phyloP scores from a whole-genome alignment of 2,797 vertebrate species.

The Lithobates pipiens region DNA sequence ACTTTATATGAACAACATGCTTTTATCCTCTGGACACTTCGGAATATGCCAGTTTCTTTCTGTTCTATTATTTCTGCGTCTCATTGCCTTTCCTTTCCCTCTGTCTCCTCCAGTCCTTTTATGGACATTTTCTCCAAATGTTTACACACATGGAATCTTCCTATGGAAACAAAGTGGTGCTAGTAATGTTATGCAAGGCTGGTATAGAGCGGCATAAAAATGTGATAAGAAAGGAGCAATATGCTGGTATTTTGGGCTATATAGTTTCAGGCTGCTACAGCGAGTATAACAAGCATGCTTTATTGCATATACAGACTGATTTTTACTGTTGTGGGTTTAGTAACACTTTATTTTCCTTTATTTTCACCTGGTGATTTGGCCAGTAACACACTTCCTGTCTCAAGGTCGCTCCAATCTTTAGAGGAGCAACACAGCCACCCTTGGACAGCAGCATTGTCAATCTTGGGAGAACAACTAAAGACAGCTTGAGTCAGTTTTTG shows the following conservation, averaged over 20 bases:
- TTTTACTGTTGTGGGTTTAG: too few relatives aligned
- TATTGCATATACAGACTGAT: too few relatives aligned
- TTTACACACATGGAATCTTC: conserved; percentile 37
- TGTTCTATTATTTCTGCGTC: background rate
- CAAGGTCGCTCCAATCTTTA: too few relatives aligned
- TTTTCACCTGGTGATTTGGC: too few relatives aligned
- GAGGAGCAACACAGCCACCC: too few relatives aligned
- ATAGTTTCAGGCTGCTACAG: background rate
- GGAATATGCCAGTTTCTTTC: background rate
- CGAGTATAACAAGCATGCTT: too few relatives aligned
- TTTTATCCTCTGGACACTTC: background rate
- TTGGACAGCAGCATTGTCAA: too few relatives aligned
- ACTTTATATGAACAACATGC: too few relatives aligned
- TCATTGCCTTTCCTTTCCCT: background rate
- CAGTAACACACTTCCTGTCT: too few relatives aligned
- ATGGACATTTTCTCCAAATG: conserved; percentile 24
- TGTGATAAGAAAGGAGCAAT: background rate
- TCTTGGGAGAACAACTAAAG: too few relatives aligned
- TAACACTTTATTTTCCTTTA: too few relatives aligned
- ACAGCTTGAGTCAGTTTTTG: too few relatives aligned
- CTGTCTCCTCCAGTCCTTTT: conserved; percentile 26
- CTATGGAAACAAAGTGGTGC: conserved; percentile 26
- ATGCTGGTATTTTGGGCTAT: background rate
- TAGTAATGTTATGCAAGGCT: conserved; percentile 10
- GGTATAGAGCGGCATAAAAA: background rate